Conservation (phyloP, 2,888 invertebrate species). For the Parnassius glacialis region DNA sequence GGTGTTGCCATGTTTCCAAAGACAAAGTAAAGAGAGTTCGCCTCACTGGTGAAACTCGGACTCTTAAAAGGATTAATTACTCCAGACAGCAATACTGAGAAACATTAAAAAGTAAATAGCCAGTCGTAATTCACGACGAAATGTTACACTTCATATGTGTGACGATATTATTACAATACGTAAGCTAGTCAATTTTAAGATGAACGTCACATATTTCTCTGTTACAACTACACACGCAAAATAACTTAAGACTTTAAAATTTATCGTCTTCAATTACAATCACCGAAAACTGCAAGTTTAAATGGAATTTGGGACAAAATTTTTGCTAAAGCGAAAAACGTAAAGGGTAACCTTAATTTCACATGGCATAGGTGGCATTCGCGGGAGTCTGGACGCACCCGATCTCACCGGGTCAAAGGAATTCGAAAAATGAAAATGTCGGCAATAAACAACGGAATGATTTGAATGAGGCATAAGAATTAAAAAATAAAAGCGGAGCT, state of each 20-base stretch:
- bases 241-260: constrained; percentile 33
- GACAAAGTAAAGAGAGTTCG: constrained; percentile 53
- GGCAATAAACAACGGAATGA: constrained; percentile 78
- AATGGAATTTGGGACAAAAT: constrained; percentile 59
- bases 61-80: constrained; percentile 66
- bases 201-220: not conserved
- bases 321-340: constrained; percentile 65
- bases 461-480: constrained; percentile 75
- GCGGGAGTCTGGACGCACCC: constrained; percentile 58
- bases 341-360: constrained; percentile 69
- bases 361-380: constrained; percentile 70
- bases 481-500: constrained; percentile 65
- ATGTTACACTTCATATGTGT: constrained; percentile 53
- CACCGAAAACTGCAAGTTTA: constrained; percentile 58
- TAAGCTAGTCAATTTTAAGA: constrained; percentile 40
- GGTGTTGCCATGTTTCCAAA: constrained; percentile 44
- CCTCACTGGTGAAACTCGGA: constrained; percentile 47
- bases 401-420: constrained; percentile 47
- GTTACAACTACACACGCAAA: no score
- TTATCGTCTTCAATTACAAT: constrained; percentile 76
- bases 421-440: constrained; percentile 79
- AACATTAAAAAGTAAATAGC: constrained; percentile 62
- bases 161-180: constrained; percentile 48
- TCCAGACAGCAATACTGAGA: constrained; percentile 52
- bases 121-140: constrained; percentile 52